These are phyloP conservation scores for Tortrix viridana DNA, from an alignment of 2,888 invertebrate genomes.

Conservation along the genomic window DNA sequence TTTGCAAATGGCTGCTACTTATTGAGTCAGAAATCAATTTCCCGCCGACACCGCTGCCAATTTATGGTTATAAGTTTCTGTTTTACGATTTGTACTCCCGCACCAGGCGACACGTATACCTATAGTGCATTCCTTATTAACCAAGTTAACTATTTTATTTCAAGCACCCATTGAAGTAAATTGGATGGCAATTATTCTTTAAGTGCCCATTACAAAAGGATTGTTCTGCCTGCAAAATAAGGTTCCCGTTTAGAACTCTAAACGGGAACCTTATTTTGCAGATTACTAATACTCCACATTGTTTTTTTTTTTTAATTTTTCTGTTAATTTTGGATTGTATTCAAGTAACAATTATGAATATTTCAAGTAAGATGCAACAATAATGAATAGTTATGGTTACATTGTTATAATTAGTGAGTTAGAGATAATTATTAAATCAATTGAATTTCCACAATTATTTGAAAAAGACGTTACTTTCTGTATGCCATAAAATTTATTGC, in stretches of 20 bases:
- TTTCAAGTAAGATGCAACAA: too few species aligned
- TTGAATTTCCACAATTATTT: too few species aligned
- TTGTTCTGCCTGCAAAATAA: too few species aligned
- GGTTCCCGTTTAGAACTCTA: too few species aligned
- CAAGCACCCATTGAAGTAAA: constrained; percentile 12
- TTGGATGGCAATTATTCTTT: constrained; percentile 18
- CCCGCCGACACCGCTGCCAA: constrained; percentile 52
- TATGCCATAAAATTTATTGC: too few species aligned
- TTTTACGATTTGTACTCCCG: constrained; percentile 55
- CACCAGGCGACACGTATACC: constrained; percentile 30
- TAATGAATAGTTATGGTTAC: too few species aligned
- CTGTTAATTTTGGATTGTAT: neutral
- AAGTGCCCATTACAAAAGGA: constrained; percentile 22
- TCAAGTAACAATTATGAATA: too few species aligned
- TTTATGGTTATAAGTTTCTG: constrained; percentile 64
- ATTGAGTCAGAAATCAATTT: constrained; percentile 55
- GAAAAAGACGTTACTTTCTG: too few species aligned
- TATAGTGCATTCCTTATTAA: constrained; percentile 13
- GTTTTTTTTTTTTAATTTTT: neutral
- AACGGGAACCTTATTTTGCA: constrained; percentile 1
- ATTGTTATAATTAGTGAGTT: too few species aligned
- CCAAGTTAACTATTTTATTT: constrained; percentile 8
- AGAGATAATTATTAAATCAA: too few species aligned
- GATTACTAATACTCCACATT: neutral
- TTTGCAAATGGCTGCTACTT: constrained; percentile 35